Percentiles rank a stretch among this genome's conserved stretches.
phyloP scores from a whole-genome alignment of 2,113 vertebrate species.

The Onychostoma macrolepis region DNA sequence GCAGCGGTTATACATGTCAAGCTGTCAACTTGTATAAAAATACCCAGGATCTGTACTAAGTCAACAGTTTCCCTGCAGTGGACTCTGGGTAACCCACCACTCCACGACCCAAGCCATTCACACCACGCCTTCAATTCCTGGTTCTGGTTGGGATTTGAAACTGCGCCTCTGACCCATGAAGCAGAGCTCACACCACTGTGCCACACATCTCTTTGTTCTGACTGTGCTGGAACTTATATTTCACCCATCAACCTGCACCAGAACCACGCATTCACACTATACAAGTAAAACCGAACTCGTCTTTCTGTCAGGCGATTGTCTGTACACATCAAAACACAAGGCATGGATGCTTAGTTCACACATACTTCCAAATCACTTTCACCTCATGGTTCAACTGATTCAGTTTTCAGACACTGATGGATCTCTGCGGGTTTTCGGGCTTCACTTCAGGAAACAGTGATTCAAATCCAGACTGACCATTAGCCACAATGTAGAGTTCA shows the following conservation, averaged over 20 bases:
- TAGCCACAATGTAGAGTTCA: background rate
- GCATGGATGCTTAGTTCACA: background rate
- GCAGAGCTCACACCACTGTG: background rate
- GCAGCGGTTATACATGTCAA: rapidly evolving
- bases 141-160: background rate
- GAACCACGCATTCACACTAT: background rate
- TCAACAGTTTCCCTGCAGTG: background rate
- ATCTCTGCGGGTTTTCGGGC: background rate
- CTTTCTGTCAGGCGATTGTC: background rate
- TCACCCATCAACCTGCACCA: background rate
- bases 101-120: background rate
- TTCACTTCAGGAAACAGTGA: background rate
- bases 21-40: background rate
- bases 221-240: background rate
- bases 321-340: background rate
- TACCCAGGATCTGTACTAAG: rapidly evolving
- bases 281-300: background rate
- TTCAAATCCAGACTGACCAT: background rate
- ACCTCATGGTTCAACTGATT: background rate
- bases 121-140: background rate
- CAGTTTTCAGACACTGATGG: background rate
- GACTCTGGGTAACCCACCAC: rapidly evolving
- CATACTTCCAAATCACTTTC: background rate
- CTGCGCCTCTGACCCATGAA: background rate
- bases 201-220: background rate